Base-by-base conservation (phyloP, 2,888 invertebrate genomes). In the Temnothorax rugatulus region DNA sequence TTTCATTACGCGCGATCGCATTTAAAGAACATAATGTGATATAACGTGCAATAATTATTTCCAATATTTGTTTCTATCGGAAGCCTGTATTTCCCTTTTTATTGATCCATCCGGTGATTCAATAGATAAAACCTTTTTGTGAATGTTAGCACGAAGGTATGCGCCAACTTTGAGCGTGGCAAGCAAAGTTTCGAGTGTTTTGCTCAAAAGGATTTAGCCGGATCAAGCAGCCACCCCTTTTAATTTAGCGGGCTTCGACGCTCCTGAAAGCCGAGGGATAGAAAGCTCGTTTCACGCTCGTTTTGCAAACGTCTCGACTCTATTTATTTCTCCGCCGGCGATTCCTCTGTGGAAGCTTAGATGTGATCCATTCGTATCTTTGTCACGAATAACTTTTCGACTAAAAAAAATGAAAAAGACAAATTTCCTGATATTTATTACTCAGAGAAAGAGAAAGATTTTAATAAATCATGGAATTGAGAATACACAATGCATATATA, bases 131-230 rank as follows among this genome's bases (percentile, higher is more conserved):
- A 91, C 89, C 87, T 87, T 88, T 88, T 74, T 82, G 87, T 75
- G 69, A 77, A 74, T 84, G 83, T 87, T 83, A 69, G 79, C 57
- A 64, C 71, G 76, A 77, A 83, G 68, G 81, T 86, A 86, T 86
- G 83, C 74, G 76, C 83, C 77, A 87, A 87, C 86, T 89, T 89
- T 71, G 83, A 84, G 47, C 76, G 63, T 73, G 82, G 84, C 73
- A 69, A 75, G 79, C 81, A 74, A 89, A 92, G 89, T 90, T 90
- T 91, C 90, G 86, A 90, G 90, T 90, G 88, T 89, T 91, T 91
- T 88, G 82, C 87, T 88, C 87, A 82, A 89, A 90, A 91, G 90
- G 90, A 90, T 92, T 91, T 91, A 84, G 85, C 84, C 84, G 87
- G 87, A 90, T 89, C 84, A 87, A 68, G 77, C 83, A 75, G 83